Conservation (phyloP, 30 jellyfish, hydroid and myxozoan species). For the Pseudorhiza aurosa region DNA sequence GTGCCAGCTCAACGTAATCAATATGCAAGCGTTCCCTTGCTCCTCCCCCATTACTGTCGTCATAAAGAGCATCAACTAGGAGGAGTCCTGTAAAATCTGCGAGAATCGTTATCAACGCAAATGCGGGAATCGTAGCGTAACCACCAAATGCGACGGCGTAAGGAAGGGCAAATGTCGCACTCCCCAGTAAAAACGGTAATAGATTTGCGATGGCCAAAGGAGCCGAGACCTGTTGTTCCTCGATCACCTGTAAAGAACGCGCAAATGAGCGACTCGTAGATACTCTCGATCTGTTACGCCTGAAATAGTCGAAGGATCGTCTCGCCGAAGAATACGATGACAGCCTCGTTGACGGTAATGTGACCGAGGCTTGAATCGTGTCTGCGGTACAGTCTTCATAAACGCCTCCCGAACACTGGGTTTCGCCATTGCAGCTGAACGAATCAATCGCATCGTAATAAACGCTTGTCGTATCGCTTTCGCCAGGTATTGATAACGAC, state of each 20-base stretch:
- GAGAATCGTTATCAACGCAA: constrained; percentile 31
- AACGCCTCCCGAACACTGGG: not conserved
- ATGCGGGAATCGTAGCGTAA: constrained; percentile 37
- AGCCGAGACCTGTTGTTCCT: constrained; percentile 56
- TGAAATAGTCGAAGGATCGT: constrained; percentile 33
- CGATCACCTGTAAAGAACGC: constrained; percentile 10
- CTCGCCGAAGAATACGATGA: constrained; percentile 44
- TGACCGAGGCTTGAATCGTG: constrained; percentile 51
- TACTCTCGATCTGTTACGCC: constrained; percentile 4
- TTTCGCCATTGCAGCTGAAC: not conserved
- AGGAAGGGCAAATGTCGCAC: constrained; percentile 65
- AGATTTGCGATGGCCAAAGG: constrained; percentile 58
- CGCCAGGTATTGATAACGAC: constrained; percentile 3
- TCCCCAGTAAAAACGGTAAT: constrained; percentile 54
- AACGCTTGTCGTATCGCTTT: constrained; percentile 25
- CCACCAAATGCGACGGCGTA: constrained; percentile 70
- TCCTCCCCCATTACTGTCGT: not conserved
- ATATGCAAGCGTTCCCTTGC: constrained; percentile 26
- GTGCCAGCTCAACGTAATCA: constrained; percentile 50
- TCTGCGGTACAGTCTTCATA: not conserved
- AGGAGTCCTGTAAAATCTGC: constrained; percentile 59
- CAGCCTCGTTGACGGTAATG: constrained; percentile 45
- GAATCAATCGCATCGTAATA: constrained; percentile 34
- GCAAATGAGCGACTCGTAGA: constrained; percentile 26
- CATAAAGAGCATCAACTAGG: constrained; percentile 73